Conservation (phyloP, 2,113 vertebrate species). For the Oryzias curvinotus region DNA sequence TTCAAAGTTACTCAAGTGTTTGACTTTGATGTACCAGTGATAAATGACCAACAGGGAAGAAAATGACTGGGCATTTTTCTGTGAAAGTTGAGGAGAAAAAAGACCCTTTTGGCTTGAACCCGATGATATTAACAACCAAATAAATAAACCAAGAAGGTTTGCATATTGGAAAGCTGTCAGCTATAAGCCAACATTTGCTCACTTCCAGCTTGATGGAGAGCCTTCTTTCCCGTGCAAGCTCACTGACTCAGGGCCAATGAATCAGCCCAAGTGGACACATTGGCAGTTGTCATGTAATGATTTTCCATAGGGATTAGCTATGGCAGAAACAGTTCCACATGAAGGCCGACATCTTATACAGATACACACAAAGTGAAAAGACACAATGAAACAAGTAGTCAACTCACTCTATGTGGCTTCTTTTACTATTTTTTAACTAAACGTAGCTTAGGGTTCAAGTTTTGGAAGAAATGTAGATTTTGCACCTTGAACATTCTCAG, state of each 20-base stretch:
- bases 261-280: conserved; percentile 72
- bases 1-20: conserved; percentile 50
- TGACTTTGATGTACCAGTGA: conserved; percentile 63
- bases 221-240: conserved; percentile 62
- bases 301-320: conserved; percentile 66
- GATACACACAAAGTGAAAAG: neutral
- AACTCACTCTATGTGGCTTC: too few species aligned
- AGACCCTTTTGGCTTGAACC: conserved; percentile 57
- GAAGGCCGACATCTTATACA: conserved; percentile 16
- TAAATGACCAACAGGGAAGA: conserved; percentile 59
- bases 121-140: conserved; percentile 67
- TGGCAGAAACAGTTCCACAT: conserved; percentile 25
- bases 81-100: conserved; percentile 12
- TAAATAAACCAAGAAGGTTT: conserved; percentile 75
- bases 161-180: conserved; percentile 78
- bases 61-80: conserved; percentile 33
- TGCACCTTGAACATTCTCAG: too few species aligned
- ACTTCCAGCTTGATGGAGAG: conserved; percentile 73
- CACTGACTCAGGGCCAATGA: conserved; percentile 55
- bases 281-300: conserved; percentile 79
- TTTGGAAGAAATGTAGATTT: too few species aligned
- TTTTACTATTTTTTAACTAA: too few species aligned
- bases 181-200: conserved; percentile 48
- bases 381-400: too few species aligned
- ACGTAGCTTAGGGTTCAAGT: too few species aligned